These are phyloP conservation scores for Clarias pachynema DNA, from an alignment of 2,797 vertebrate genomes.

Conservation along the genomic window DNA sequence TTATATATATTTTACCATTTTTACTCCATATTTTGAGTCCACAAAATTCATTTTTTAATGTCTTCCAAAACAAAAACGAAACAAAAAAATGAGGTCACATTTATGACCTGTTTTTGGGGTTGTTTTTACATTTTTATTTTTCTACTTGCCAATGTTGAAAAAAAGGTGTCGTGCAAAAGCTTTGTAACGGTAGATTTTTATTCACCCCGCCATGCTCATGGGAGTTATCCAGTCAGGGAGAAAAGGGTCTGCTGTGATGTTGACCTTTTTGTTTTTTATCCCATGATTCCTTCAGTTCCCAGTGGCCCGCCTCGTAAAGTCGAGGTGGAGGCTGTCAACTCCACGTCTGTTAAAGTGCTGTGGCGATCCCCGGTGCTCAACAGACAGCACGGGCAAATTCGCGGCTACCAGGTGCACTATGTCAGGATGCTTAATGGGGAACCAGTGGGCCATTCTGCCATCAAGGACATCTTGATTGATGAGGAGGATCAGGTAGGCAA, in stretches of 20 bases:
- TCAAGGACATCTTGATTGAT: constrained; percentile 98
- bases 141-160: constrained; percentile 85
- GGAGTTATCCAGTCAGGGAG: constrained; percentile 71
- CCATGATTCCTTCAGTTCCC: constrained; percentile 99
- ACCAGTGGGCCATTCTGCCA: constrained; percentile 93
- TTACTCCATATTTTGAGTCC: constrained; percentile 97
- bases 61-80: constrained; percentile 70
- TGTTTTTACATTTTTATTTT: constrained; percentile 73
- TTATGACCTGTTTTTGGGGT: constrained; percentile 85
- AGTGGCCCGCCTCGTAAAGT: constrained; percentile 99
- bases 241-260: constrained; percentile 83
- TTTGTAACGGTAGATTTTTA: constrained; percentile 74
- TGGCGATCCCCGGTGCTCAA: constrained; percentile 98
- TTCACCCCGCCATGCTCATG: constrained; percentile 69
- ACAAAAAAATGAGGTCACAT: constrained; percentile 81
- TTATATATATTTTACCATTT: constrained; percentile 81
- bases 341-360: constrained; percentile 97
- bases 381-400: constrained; percentile 98
- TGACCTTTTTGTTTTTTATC: constrained; percentile 87
- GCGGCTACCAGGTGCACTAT: constrained; percentile 99
- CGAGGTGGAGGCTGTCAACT: constrained; percentile 99
- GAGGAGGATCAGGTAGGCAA: constrained; percentile 89
- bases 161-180: constrained; percentile 81
- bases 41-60: constrained; percentile 95
- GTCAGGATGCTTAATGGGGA: constrained; percentile 98